Conservation (phyloP, 1,140 invertebrate species). For the Drosophila ficusphila region DNA sequence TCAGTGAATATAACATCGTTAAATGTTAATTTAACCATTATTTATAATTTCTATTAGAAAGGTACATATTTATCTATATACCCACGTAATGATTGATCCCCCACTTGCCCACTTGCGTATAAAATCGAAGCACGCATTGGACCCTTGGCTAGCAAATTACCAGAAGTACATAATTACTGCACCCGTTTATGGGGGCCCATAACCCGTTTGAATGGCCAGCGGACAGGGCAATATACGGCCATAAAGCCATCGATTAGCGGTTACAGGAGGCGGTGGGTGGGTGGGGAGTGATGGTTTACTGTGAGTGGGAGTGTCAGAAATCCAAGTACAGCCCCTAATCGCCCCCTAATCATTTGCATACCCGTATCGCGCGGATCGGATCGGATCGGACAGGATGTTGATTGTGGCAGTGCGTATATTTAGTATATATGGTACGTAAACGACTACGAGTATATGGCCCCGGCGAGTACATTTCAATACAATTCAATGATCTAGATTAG, state of each 20-base stretch:
- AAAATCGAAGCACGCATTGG: constrained; percentile 19
- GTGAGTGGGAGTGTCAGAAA: constrained; percentile 9
- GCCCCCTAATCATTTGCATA: constrained; percentile 68
- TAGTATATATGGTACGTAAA: constrained; percentile 7
- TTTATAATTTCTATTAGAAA: no score
- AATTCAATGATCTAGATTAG: constrained; percentile 71
- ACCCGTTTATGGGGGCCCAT: constrained; percentile 23
- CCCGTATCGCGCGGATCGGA: constrained; percentile 23
- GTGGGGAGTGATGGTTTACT: background rate
- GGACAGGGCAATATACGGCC: constrained; percentile 7
- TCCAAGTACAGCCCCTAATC: constrained; percentile 34
- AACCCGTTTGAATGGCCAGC: constrained; percentile 11
- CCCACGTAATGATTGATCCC: background rate
- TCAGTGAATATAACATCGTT: no score
- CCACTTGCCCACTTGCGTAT: background rate
- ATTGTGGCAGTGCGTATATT: constrained; percentile 45
- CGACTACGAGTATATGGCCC: constrained; percentile 38
- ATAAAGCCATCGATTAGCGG: constrained; percentile 31
- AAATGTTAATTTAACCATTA: no score
- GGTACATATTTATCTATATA: no score
- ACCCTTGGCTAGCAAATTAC: constrained; percentile 34
- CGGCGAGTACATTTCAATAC: constrained; percentile 53
- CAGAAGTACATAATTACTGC: constrained; percentile 46
- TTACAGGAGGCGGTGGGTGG: background rate
- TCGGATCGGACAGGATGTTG: constrained; percentile 73